A percentile compares a stretch with the other conserved stretches of the same genome.
These are phyloP conservation scores for Amphibalanus amphitrite DNA, from an alignment of 1,140 invertebrate species.

Conservation along the genomic window DNA sequence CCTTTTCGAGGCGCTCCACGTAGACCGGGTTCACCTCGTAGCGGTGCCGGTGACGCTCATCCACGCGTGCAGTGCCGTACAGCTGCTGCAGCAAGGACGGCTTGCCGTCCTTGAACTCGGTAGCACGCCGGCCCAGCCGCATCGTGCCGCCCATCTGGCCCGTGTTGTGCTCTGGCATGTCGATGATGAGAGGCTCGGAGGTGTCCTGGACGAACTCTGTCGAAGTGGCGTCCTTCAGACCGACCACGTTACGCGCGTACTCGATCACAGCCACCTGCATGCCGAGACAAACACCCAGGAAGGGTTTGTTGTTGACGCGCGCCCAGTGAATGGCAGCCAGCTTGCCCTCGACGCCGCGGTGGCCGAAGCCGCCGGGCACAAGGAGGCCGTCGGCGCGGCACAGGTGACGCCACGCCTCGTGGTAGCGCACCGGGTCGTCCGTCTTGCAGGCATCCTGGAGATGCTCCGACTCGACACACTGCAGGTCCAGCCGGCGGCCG, in stretches of 20 bases:
- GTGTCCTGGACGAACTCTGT: slow-evolving; percentile 66
- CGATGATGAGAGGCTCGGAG: slow-evolving; percentile 67
- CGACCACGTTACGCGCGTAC: slow-evolving; percentile 73
- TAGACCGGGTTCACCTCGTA: slow-evolving; percentile 86
- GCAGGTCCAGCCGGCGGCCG: slow-evolving; percentile 66
- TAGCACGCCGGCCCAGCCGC: slow-evolving; percentile 81
- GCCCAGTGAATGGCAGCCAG: slow-evolving; percentile 88
- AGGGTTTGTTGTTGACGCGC: slow-evolving; percentile 69
- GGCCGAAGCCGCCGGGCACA: slow-evolving; percentile 94
- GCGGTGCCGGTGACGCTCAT: slow-evolving; percentile 93
- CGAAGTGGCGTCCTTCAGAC: slow-evolving; percentile 58
- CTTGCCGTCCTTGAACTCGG: slow-evolving; percentile 42
- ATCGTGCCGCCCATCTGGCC: slow-evolving; percentile 93
- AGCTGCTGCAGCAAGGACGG: slow-evolving; percentile 37
- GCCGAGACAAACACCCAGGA: slow-evolving; percentile 90
- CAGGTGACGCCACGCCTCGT: slow-evolving; percentile 83
- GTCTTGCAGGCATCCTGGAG: slow-evolving; percentile 55
- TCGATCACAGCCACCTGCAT: slow-evolving; percentile 95
- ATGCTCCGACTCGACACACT: slow-evolving; percentile 43
- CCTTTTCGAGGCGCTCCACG: slow-evolving; percentile 53
- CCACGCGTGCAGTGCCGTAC: slow-evolving; percentile 64
- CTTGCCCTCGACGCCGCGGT: slow-evolving; percentile 89
- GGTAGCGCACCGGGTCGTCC: slow-evolving; percentile 62
- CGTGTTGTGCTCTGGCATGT: slow-evolving; percentile 96
- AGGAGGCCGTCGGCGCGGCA: slow-evolving; percentile 86